Evolutionary conservation across 1,140 invertebrate genomes (phyloP).

Genomic region (Thaumatotibia leucotreta): DNA sequence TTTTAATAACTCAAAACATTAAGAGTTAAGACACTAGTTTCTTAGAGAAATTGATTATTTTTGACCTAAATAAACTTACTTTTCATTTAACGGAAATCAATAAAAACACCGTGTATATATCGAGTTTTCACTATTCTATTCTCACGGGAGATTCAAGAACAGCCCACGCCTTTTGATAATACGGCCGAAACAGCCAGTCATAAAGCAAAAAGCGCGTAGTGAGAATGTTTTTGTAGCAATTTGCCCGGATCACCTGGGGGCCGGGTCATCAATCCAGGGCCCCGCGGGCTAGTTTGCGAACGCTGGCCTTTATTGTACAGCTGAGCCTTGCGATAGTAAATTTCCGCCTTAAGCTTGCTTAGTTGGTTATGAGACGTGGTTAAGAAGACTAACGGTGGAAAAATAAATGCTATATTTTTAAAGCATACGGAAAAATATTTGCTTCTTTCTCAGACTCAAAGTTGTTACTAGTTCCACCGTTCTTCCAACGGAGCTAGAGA

Average conservation of each 20-base stretch:
- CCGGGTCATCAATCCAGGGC: slow-evolving; percentile 53
- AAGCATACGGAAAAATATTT: too few species aligned
- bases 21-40: too few species aligned
- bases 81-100: too few species aligned
- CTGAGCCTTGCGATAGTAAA: slow-evolving; percentile 1
- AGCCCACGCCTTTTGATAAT: not conserved
- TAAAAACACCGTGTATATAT: too few species aligned
- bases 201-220: slow-evolving; percentile 32
- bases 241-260: slow-evolving; percentile 54
- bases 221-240: slow-evolving; percentile 42
- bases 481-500: too few species aligned
- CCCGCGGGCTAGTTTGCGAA: slow-evolving; percentile 47
- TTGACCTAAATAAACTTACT: too few species aligned
- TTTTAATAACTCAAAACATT: too few species aligned
- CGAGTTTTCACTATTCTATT: too few species aligned
- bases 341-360: not conserved
- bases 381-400: not conserved
- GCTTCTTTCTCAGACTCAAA: too few species aligned
- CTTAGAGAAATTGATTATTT: too few species aligned
- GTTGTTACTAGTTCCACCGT: too few species aligned
- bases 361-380: not conserved
- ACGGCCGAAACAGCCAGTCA: slow-evolving; percentile 29
- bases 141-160: not conserved
- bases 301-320: slow-evolving; percentile 35
- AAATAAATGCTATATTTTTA: too few species aligned